phyloP scores from a whole-genome alignment of 2,888 invertebrate genomes.

The Xanthorhoe spadicearia region DNA sequence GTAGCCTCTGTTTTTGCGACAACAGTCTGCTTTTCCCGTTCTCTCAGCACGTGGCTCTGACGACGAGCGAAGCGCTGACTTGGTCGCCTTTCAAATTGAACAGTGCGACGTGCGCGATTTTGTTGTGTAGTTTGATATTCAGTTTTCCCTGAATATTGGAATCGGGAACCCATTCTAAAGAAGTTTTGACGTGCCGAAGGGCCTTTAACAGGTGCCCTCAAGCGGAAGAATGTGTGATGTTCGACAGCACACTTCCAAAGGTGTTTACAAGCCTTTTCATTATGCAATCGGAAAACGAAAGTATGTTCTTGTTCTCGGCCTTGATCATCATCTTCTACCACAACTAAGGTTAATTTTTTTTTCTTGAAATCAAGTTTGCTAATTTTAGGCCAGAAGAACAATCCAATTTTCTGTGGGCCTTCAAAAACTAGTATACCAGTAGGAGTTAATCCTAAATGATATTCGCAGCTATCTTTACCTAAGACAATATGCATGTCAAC shows the following conservation, averaged over 20 bases:
- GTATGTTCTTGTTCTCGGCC: constrained; percentile 99
- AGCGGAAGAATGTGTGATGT: constrained; percentile 99
- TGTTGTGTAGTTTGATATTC: constrained; percentile 98
- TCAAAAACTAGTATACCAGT: constrained; percentile 99
- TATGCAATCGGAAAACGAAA: constrained; percentile 97
- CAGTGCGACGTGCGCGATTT: constrained; percentile 95
- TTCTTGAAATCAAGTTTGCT: constrained; percentile 98
- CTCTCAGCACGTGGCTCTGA: constrained; percentile 94
- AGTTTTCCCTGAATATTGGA: constrained; percentile 96
- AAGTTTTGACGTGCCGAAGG: constrained; percentile 97
- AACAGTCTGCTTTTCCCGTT: constrained; percentile 87
- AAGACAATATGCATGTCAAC: constrained; percentile 99
- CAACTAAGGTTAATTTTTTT: constrained; percentile 97
- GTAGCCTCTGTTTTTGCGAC: constrained; percentile 63
- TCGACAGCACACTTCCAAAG: constrained; percentile 99
- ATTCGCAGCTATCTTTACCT: constrained; percentile 98
- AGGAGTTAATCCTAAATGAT: constrained; percentile 98
- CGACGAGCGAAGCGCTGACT: constrained; percentile 98
- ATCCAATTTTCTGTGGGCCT: constrained; percentile 97
- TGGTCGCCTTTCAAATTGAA: constrained; percentile 97
- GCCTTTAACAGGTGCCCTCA: constrained; percentile 94
- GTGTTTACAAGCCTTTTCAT: constrained; percentile 99
- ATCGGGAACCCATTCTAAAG: constrained; percentile 99
- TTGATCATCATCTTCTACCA: constrained; percentile 99
- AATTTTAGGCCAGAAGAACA: constrained; percentile 99